Evolutionary conservation across 1,140 invertebrate species (phyloP).

Genomic region (Hylaeus volcanicus): DNA sequence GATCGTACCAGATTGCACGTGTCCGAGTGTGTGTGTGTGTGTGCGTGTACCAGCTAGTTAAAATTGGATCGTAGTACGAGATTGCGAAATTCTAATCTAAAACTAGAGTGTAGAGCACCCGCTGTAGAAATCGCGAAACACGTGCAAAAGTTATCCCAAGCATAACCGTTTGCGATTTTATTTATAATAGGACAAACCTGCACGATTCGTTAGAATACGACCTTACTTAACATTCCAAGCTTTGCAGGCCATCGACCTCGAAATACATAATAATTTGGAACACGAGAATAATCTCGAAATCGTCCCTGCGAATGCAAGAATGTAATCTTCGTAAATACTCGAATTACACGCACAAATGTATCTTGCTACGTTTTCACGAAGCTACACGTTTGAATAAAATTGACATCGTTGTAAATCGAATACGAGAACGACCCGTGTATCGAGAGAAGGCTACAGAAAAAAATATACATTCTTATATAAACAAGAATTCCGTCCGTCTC

Average conservation of each 20-base stretch:
- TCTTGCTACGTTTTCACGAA: too few relatives aligned
- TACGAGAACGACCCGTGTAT: too few relatives aligned
- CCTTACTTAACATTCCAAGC: neutral
- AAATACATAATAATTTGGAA: neutral
- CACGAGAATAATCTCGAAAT: neutral
- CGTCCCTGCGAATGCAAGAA: neutral
- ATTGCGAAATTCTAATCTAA: conserved; percentile 45
- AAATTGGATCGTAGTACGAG: conserved; percentile 36
- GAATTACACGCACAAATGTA: too few relatives aligned
- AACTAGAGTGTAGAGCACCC: conserved; percentile 5
- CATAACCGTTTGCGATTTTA: neutral
- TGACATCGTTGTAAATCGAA: too few relatives aligned
- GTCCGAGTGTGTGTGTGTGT: neutral
- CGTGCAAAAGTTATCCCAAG: neutral
- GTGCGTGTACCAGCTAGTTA: conserved; percentile 14
- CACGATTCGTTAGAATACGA: too few relatives aligned
- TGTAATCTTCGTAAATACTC: too few relatives aligned
- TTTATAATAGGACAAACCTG: neutral
- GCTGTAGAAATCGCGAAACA: conserved; percentile 14
- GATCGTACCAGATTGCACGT: conserved; percentile 18
- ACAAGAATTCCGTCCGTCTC: neutral
- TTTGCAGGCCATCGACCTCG: neutral
- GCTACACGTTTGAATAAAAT: too few relatives aligned
- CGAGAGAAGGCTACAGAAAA: neutral
- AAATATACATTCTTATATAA: too few relatives aligned